Conservation (phyloP, 2,888 invertebrate species). For the Euplexia lucipara region DNA sequence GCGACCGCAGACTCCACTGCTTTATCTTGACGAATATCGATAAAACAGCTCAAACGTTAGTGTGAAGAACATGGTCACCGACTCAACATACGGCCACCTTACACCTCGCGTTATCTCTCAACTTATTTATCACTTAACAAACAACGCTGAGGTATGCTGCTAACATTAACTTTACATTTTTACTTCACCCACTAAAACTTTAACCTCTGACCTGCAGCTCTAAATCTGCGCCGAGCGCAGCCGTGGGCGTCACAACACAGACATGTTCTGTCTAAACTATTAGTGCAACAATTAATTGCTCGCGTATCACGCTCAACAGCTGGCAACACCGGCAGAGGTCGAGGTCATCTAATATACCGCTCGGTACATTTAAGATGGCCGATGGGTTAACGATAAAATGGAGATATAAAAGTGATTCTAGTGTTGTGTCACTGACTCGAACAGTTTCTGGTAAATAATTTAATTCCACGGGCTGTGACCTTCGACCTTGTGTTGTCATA, state of each 20-base stretch:
- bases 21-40: not conserved
- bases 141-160: slow-evolving; percentile 37
- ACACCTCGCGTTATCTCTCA: slow-evolving; percentile 39
- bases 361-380: slow-evolving; percentile 23
- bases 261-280: slow-evolving; percentile 48
- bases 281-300: slow-evolving; percentile 56
- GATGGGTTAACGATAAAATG: slow-evolving; percentile 53
- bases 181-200: slow-evolving; percentile 44
- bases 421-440: slow-evolving; percentile 10
- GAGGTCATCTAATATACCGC: slow-evolving; percentile 45
- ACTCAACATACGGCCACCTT: slow-evolving; percentile 34
- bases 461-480: slow-evolving; percentile 48
- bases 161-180: slow-evolving; percentile 48
- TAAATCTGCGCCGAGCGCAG: slow-evolving; percentile 48
- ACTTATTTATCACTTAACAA: slow-evolving; percentile 50
- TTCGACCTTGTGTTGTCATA: slow-evolving; percentile 28
- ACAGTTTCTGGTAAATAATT: slow-evolving; percentile 49
- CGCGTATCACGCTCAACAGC: slow-evolving; percentile 45
- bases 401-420: slow-evolving; percentile 58
- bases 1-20: too few species aligned
- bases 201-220: slow-evolving; percentile 44
- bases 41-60: slow-evolving; percentile 12
- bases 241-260: slow-evolving; percentile 41
- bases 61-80: slow-evolving; percentile 25
- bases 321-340: slow-evolving; percentile 32